These are phyloP conservation scores for Lagorchestes hirsutus DNA, from an alignment of 2,797 vertebrate species.

Conservation along the genomic window DNA sequence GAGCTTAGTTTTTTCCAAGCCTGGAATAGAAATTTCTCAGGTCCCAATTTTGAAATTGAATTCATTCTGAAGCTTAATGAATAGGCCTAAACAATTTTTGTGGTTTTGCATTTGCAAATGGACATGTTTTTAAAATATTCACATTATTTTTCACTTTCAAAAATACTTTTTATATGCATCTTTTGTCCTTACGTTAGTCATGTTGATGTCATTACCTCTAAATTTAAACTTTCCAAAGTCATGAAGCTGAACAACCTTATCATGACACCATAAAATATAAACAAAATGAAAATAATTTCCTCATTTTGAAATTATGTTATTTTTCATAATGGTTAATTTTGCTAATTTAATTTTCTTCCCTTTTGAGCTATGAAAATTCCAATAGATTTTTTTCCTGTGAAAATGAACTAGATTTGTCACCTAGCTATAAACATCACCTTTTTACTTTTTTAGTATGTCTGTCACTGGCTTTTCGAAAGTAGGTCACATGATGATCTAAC, in stretches of 20 bases:
- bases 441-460: background rate
- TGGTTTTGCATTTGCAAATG: background rate
- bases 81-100: background rate
- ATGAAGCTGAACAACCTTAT: background rate
- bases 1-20: background rate
- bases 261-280: background rate
- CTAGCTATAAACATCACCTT: background rate
- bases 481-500: background rate
- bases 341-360: background rate
- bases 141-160: background rate
- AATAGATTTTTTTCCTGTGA: background rate
- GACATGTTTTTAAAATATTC: background rate
- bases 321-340: background rate
- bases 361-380: background rate
- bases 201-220: background rate
- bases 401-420: background rate
- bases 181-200: background rate
- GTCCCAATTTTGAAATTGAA: background rate
- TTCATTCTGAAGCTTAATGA: background rate
- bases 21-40: background rate
- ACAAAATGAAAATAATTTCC: background rate
- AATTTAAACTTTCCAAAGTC: background rate
- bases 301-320: background rate
- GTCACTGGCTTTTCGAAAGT: background rate
- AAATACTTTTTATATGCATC: background rate